A percentile compares a stretch with the other conserved stretches of the same genome.
Evolutionary conservation across 2,113 vertebrate species (phyloP).

Genomic region (Steatornis caripensis): DNA sequence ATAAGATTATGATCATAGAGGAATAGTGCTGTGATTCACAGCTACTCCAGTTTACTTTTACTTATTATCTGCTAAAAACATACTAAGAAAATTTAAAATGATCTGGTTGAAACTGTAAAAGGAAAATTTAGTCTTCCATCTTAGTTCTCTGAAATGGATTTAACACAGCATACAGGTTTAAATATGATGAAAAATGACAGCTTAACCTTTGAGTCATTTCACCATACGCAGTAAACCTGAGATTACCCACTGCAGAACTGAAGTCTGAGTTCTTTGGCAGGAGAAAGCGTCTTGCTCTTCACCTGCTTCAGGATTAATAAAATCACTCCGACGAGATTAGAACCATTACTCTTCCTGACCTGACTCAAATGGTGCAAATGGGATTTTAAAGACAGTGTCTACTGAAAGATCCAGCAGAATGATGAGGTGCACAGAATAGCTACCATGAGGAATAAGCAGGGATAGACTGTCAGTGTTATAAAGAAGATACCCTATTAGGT

Average conservation of each 20-base stretch:
- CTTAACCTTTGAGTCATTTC: constrained; percentile 51
- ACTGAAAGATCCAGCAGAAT: constrained; percentile 53
- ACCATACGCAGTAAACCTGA: not conserved
- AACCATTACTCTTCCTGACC: constrained; percentile 74
- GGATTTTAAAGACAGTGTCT: constrained; percentile 74
- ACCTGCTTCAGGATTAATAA: constrained; percentile 73
- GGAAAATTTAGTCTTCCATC: not conserved
- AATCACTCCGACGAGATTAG: constrained; percentile 68
- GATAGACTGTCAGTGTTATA: constrained; percentile 61
- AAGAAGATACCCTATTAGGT: constrained; percentile 64
- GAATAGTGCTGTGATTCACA: constrained; percentile 13
- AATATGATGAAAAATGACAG: constrained; percentile 11
- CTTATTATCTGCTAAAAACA: not conserved
- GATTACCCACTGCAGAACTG: constrained; percentile 35
- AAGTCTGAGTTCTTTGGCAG: constrained; percentile 44
- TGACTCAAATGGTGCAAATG: constrained; percentile 73
- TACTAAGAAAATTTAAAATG: not conserved
- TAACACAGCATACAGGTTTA: constrained; percentile 32
- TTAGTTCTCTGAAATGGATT: constrained; percentile 27
- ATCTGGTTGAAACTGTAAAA: not conserved
- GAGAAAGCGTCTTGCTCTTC: constrained; percentile 46
- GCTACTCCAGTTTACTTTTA: not conserved
- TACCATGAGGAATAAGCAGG: constrained; percentile 60
- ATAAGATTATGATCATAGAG: not conserved
- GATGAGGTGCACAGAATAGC: constrained; percentile 61